Conservation (phyloP, 2,797 vertebrate species). For the Xyrichtys novacula region DNA sequence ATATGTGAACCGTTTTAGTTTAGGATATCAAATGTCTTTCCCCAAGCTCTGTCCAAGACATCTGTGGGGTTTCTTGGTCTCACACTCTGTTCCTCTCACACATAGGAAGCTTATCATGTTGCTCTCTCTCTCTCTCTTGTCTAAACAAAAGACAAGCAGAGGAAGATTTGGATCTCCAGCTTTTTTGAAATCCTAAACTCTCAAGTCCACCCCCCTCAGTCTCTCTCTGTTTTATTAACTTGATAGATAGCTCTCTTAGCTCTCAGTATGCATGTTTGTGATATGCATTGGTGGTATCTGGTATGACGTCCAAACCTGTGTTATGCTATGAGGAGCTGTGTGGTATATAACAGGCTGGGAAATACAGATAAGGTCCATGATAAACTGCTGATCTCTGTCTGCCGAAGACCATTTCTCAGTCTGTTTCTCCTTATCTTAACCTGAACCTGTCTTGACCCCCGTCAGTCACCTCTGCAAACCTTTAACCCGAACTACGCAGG, state of each 20-base stretch:
- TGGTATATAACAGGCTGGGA: neutral
- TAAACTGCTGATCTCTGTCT: neutral
- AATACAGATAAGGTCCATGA: neutral
- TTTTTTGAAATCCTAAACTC: neutral
- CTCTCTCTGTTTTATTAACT: neutral
- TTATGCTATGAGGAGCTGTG: neutral
- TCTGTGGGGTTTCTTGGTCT: conserved; percentile 8
- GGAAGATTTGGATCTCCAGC: neutral
- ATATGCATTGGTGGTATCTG: too few species aligned
- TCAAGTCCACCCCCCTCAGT: fast-evolving
- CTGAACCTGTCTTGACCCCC: neutral
- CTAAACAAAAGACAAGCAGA: conserved; percentile 21
- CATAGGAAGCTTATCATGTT: neutral
- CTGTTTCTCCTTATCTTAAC: neutral
- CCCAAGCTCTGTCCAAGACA: conserved; percentile 44
- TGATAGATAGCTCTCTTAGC: neutral
- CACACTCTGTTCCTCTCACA: conserved; percentile 7
- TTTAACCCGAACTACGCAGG: too few species aligned
- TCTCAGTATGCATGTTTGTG: neutral
- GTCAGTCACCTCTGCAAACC: neutral
- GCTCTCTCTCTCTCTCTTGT: neutral
- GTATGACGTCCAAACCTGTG: neutral
- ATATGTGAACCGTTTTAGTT: conserved; percentile 60
- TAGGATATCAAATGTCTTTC: conserved; percentile 72
- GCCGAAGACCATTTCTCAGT: neutral